These are phyloP conservation scores for Ctenochaetus hawaiiensis DNA, from an alignment of 2,797 vertebrate genomes.

Conservation along the genomic window DNA sequence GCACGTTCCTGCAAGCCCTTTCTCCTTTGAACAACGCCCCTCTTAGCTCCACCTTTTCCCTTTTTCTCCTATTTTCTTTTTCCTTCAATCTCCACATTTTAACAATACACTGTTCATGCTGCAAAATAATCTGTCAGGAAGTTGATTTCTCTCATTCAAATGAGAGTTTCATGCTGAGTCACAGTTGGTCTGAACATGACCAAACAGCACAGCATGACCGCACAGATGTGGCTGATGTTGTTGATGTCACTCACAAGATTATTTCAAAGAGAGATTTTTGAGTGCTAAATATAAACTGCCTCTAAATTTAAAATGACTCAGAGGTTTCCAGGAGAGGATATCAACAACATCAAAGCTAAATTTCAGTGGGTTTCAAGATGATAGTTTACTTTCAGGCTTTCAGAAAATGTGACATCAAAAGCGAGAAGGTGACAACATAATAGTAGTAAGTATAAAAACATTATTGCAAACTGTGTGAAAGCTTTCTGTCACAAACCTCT, in stretches of 20 bases:
- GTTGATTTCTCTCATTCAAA: not conserved
- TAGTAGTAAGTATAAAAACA: not conserved
- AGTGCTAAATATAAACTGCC: constrained; percentile 34
- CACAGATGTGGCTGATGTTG: constrained; percentile 12
- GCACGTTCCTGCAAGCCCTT: no score
- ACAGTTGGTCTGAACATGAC: not conserved
- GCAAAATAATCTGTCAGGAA: not conserved
- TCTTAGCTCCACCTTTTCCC: no score
- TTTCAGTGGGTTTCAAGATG: constrained; percentile 14
- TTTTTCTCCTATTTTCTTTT: not conserved
- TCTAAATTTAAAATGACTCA: constrained; percentile 42
- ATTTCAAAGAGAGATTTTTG: constrained; percentile 41
- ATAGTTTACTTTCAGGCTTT: constrained; percentile 6
- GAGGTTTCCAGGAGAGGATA: constrained; percentile 21
- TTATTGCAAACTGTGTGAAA: constrained; percentile 6
- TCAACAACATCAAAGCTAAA: constrained; percentile 2
- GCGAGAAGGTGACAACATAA: not conserved
- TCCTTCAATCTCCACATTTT: not conserved
- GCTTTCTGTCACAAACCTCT: constrained; percentile 5
- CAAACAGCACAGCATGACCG: not conserved
- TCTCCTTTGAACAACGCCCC: no score
- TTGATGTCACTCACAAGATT: constrained; percentile 2
- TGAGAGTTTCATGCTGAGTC: not conserved
- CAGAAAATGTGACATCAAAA: constrained; percentile 27
- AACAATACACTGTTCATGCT: not conserved